Conservation (phyloP, 2,113 vertebrate species). For the Corythaeola cristata region DNA sequence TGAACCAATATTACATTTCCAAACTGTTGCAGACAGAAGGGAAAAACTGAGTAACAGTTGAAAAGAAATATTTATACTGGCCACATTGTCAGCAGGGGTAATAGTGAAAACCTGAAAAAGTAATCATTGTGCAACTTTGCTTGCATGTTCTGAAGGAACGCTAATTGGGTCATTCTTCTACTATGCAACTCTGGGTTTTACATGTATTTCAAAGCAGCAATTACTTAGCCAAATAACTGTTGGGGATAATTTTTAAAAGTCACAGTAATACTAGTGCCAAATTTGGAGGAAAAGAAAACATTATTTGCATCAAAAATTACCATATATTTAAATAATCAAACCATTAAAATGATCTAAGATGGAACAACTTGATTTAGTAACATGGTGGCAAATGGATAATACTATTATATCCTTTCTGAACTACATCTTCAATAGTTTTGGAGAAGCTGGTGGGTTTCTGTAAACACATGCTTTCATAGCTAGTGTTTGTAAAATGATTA, state of each 20-base stretch:
- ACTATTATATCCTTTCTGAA: background rate
- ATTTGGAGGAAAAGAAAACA: background rate
- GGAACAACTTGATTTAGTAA: background rate
- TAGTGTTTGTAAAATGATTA: background rate
- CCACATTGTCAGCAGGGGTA: background rate
- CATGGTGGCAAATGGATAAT: background rate
- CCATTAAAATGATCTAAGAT: background rate
- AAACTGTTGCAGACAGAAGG: background rate
- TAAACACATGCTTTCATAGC: background rate
- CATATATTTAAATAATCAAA: background rate
- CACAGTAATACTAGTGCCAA: background rate
- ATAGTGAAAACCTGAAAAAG: background rate
- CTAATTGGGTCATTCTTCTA: background rate
- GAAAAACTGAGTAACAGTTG: background rate
- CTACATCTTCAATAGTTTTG: background rate
- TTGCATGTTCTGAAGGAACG: background rate
- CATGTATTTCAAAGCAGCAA: background rate
- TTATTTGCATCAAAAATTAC: background rate
- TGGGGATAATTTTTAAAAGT: background rate
- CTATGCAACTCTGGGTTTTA: background rate
- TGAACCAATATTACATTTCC: background rate
- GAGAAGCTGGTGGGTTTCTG: background rate
- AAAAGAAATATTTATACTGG: background rate
- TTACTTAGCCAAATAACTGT: background rate
- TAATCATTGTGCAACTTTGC: background rate